Base-by-base conservation (phyloP, 2,797 vertebrate species). In the Nasua narica region DNA sequence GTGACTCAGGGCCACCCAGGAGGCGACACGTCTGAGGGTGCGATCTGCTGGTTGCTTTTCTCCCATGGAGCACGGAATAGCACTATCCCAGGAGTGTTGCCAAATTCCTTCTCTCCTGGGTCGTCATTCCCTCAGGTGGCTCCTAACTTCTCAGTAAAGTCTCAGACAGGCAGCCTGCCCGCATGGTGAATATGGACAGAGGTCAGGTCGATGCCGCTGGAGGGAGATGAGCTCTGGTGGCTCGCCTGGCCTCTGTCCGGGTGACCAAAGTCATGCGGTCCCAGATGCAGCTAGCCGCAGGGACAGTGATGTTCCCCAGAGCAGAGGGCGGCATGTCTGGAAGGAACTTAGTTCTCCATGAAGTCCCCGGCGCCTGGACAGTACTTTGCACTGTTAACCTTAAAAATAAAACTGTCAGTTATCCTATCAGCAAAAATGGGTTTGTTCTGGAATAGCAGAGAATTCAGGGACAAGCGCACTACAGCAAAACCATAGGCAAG, bases 31-130 rank as follows among this genome's bases (percentile, higher is more conserved):
- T 25, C 60, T 14, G 48, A 96, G 46, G 12, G 48, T 27, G 8
- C 5, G 10, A 18, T 13, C 35, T 21, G 23, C 16, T 0, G 11
- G 25, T 27, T 3, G 25, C 11, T 82, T 43, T 29, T 32, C 27
- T 27, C 46, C 46, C 46, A 8, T 0, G 10, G 52, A 18, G 27
- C 1, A 1, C 1, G 2, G 58, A 35, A 10, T 3, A 21, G 11
- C 16, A 72, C 52, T n/a, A 3, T 14, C 3, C 6, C 0, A 15
- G 32, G 32, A 56, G 32, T 9, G 25, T 25, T 35, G 2, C 13
- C n/a, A 46, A 19, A 40, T 32, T 46, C 50, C 46, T 92, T 58
- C 43, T 14, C 27, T 56, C 25, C 0, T 6, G 62, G 91, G 18
- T 25, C 35, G 48, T 79, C 54, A 7, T 23, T 35, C 40, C 79